These are phyloP conservation scores for Calyptommatus sinebrachiatus DNA, from an alignment of 2,113 vertebrate genomes.

Conservation along the genomic window DNA sequence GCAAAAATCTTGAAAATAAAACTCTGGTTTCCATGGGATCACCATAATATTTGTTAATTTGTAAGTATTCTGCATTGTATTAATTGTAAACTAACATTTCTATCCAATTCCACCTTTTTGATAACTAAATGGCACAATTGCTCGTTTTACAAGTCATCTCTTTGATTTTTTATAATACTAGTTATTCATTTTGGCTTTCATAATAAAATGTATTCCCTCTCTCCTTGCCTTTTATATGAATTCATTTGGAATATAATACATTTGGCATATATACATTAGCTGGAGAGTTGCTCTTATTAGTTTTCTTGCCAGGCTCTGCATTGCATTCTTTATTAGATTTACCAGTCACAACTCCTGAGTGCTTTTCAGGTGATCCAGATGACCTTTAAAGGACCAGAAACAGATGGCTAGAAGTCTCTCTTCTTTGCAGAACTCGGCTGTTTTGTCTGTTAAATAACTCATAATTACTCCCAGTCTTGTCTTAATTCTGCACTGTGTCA, in stretches of 20 bases:
- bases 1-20: too few species aligned
- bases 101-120: background rate
- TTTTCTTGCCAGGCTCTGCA: slow-evolving; percentile 39
- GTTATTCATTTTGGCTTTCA: background rate
- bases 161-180: slow-evolving; percentile 5
- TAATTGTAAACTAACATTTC: background rate
- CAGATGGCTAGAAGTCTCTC: slow-evolving; percentile 60
- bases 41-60: background rate
- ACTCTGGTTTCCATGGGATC: too few species aligned
- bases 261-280: slow-evolving; percentile 46
- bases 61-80: background rate
- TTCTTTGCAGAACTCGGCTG: slow-evolving; percentile 29
- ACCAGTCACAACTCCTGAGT: slow-evolving; percentile 56
- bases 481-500: slow-evolving; percentile 65
- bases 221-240: background rate
- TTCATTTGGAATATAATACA: slow-evolving; percentile 33
- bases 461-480: slow-evolving; percentile 69
- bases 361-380: slow-evolving; percentile 63
- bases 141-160: background rate
- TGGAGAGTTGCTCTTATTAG: slow-evolving; percentile 46
- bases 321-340: slow-evolving; percentile 61
- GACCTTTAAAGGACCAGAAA: slow-evolving; percentile 66
- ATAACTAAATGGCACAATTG: fast-evolving
- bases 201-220: background rate
- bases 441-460: slow-evolving; percentile 70